Percentiles rank a stretch among this genome's conserved stretches.
phyloP scores from a whole-genome alignment of 2,888 invertebrate species.

The Xestia sexstrigata region DNA sequence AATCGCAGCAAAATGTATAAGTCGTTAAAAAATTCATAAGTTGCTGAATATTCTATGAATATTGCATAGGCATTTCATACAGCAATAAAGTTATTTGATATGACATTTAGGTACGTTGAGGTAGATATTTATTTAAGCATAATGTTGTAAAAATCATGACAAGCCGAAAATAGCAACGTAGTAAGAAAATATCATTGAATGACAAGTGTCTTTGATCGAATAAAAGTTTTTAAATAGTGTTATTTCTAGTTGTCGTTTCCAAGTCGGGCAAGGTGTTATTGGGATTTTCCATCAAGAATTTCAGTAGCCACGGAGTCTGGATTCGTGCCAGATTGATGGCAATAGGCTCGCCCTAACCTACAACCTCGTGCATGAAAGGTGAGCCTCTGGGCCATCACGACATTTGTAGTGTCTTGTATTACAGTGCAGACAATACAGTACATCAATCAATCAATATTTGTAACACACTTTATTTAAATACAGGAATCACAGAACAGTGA shows the following conservation, averaged over 20 bases:
- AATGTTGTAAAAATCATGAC: not conserved
- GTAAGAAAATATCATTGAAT: not conserved
- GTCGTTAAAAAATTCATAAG: constrained; percentile 66
- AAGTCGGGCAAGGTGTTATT: no score
- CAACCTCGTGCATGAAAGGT: no score
- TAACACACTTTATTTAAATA: not conserved
- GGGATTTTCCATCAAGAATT: no score
- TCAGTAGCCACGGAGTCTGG: no score
- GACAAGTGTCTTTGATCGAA: not conserved
- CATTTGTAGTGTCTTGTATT: not conserved
- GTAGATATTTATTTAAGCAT: constrained; percentile 8
- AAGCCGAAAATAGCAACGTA: constrained; percentile 1
- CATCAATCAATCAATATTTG: not conserved
- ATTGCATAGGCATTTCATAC: constrained; percentile 64
- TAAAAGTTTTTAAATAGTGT: not conserved
- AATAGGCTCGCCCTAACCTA: no score
- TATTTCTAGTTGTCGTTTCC: no score
- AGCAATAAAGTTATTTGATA: constrained; percentile 63
- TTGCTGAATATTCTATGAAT: constrained; percentile 69
- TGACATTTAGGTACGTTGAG: constrained; percentile 36
- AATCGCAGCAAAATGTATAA: constrained; percentile 47
- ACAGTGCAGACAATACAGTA: constrained; percentile 4
- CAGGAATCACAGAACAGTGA: constrained; percentile 13
- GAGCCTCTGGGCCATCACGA: no score
- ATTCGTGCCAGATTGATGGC: no score